phyloP scores from a whole-genome alignment of 2,888 invertebrate species.

The Lutraria lutraria region DNA sequence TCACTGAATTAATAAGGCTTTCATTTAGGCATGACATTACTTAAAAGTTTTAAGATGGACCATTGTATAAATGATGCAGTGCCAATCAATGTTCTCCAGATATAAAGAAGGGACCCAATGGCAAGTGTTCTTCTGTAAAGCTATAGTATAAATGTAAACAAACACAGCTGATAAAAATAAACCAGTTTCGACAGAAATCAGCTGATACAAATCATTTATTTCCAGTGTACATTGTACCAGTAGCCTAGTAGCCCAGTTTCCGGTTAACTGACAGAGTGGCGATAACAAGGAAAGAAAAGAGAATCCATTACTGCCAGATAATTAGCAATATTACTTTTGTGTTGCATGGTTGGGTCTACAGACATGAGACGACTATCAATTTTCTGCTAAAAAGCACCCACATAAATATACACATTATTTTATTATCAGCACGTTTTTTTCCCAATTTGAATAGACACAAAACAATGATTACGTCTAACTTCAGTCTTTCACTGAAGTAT shows the following conservation, averaged over 20 bases:
- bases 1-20: too few species aligned
- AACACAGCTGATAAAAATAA: background rate
- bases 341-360: conserved; percentile 9
- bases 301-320: conserved; percentile 3
- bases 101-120: too few species aligned
- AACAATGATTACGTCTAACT: background rate
- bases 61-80: too few species aligned
- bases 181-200: background rate
- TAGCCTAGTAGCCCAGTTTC: conserved; percentile 20
- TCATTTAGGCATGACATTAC: too few species aligned
- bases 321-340: background rate
- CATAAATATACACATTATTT: background rate
- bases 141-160: too few species aligned
- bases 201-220: background rate
- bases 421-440: background rate
- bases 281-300: conserved; percentile 10
- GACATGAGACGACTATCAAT: conserved; percentile 1
- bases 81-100: too few species aligned
- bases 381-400: conserved; percentile 7
- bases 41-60: too few species aligned
- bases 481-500: too few species aligned
- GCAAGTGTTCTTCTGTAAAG: too few species aligned
- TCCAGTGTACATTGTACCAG: background rate
- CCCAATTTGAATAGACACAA: background rate
- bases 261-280: conserved; percentile 12